phyloP scores from a whole-genome alignment of 2,888 invertebrate species.

The Ernsta delagoae region DNA sequence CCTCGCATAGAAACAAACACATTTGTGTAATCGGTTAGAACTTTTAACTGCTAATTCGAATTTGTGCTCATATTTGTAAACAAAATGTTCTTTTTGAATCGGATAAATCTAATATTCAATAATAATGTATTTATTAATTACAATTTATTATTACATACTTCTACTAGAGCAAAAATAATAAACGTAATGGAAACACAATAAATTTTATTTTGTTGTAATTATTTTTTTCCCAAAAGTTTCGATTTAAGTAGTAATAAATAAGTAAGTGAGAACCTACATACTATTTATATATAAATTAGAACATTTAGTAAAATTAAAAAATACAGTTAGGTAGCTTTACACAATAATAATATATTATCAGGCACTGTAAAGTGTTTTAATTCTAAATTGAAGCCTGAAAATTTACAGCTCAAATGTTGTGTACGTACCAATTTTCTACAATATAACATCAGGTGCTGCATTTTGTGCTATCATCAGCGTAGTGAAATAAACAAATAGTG shows the following conservation, averaged over 20 bases:
- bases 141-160: no score
- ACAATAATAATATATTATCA: not conserved
- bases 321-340: no score
- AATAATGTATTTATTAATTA: not conserved
- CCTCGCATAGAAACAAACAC: not conserved
- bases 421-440: not conserved
- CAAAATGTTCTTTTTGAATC: not conserved
- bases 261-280: no score
- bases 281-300: no score
- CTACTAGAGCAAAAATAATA: no score
- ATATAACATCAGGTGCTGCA: constrained; percentile 16
- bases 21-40: constrained; percentile 2
- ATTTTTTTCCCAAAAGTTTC: no score
- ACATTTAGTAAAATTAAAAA: not conserved
- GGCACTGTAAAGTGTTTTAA: not conserved
- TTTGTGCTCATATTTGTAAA: not conserved
- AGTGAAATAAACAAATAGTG: constrained; percentile 42
- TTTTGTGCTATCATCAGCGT: constrained; percentile 31
- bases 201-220: no score
- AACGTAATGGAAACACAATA: no score
- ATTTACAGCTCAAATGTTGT: not conserved
- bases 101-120: not conserved
- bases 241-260: no score
- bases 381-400: not conserved
- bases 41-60: not conserved